These are phyloP conservation scores for Leptinotarsa juncta DNA, from an alignment of 2,888 invertebrate genomes.

Conservation along the genomic window DNA sequence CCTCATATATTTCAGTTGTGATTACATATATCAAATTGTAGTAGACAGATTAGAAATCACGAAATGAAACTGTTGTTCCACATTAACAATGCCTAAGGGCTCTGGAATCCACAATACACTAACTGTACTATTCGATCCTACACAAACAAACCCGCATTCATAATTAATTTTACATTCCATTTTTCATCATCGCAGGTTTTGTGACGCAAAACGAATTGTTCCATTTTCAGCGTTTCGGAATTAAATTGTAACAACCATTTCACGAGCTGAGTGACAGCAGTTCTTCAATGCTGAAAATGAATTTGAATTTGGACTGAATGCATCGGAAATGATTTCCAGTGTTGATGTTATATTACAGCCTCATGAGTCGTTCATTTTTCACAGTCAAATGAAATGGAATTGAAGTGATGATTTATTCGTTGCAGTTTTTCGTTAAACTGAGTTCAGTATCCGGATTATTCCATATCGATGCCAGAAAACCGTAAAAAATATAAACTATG, in stretches of 20 bases:
- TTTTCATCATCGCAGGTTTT: not conserved
- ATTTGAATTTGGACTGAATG: not conserved
- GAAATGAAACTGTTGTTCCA: too few relatives aligned
- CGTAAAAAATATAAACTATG: too few relatives aligned
- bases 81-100: too few relatives aligned
- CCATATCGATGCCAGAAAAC: too few relatives aligned
- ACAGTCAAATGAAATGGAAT: not conserved
- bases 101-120: not conserved
- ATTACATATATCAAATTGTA: too few relatives aligned
- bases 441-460: too few relatives aligned
- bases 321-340: constrained; percentile 2
- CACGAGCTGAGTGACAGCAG: constrained; percentile 2
- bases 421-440: too few relatives aligned
- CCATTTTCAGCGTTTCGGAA: not conserved
- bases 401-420: too few relatives aligned
- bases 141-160: not conserved
- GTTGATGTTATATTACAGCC: constrained; percentile 11
- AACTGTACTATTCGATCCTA: not conserved
- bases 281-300: not conserved
- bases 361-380: not conserved
- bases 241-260: constrained; percentile 5
- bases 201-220: not conserved
- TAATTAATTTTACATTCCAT: not conserved
- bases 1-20: too few relatives aligned
- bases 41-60: too few relatives aligned